A percentile compares a stretch with the other conserved stretches of the same genome.
phyloP scores from a whole-genome alignment of 2,888 invertebrate species.

The Antheraea assamensis region DNA sequence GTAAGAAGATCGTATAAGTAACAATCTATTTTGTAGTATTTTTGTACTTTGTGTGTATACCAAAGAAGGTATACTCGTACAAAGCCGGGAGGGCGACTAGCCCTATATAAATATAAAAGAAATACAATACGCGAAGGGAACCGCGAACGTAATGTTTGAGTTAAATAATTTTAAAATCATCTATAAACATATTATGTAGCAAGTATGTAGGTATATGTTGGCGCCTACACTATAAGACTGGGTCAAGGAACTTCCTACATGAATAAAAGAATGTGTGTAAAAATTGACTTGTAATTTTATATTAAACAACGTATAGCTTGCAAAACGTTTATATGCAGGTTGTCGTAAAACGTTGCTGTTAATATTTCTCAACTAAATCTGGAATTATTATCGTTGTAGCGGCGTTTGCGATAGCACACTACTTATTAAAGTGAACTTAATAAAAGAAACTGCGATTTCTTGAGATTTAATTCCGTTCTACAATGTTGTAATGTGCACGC shows the following conservation, averaged over 20 bases:
- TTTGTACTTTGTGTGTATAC: too few species aligned
- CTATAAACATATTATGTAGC: background rate
- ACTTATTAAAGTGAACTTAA: too few species aligned
- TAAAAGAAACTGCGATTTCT: too few species aligned
- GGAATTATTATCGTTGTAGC: too few species aligned
- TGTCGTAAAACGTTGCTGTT: background rate
- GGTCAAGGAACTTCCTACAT: constrained; percentile 9
- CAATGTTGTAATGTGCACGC: too few species aligned
- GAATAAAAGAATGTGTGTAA: background rate
- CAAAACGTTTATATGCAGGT: background rate
- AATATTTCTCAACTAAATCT: background rate
- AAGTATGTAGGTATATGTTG: background rate
- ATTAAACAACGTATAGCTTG: background rate
- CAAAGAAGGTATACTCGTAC: too few species aligned
- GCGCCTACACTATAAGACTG: background rate
- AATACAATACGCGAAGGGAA: background rate
- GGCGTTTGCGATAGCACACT: too few species aligned
- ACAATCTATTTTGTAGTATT: too few species aligned
- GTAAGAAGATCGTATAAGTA: too few species aligned
- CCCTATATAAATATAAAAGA: too few species aligned
- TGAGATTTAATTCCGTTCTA: too few species aligned
- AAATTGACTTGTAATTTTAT: constrained; percentile 3
- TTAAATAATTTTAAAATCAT: background rate
- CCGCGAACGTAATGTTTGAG: background rate
- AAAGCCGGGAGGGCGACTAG: too few species aligned